phyloP scores from a whole-genome alignment of 2,888 invertebrate genomes.

The Branchipolynoe longqiensis region DNA sequence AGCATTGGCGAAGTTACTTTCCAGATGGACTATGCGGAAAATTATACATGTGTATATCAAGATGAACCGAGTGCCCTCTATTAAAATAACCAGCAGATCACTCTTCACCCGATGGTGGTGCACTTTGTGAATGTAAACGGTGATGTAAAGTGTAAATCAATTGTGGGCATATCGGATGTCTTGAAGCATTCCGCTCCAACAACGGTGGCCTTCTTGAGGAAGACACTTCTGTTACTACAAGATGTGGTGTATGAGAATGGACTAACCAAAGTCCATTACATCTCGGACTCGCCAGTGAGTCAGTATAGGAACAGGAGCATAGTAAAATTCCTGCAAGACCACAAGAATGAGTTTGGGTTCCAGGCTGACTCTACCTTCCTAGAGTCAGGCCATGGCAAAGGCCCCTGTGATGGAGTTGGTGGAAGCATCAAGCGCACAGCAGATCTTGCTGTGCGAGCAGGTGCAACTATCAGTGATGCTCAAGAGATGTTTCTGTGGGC shows the following conservation, averaged over 20 bases:
- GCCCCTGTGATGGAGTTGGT: conserved; percentile 39
- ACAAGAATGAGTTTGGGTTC: background rate
- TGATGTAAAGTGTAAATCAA: background rate
- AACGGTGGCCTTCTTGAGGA: conserved; percentile 6
- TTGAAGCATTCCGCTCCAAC: background rate
- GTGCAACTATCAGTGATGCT: background rate
- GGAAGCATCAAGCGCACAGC: background rate
- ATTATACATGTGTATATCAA: conserved; percentile 63
- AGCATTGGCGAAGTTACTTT: background rate
- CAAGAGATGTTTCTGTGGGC: too few relatives aligned
- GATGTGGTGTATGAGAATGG: background rate
- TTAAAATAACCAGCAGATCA: conserved; percentile 63
- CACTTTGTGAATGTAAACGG: conserved; percentile 53
- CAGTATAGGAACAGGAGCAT: conserved; percentile 12
- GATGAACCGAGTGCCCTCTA: conserved; percentile 64
- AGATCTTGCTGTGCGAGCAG: background rate
- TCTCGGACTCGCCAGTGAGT: background rate
- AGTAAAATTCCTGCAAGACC: background rate
- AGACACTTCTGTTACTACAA: background rate
- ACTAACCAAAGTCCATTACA: background rate
- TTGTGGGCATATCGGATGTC: background rate
- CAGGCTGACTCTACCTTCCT: background rate
- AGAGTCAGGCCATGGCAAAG: conserved; percentile 22
- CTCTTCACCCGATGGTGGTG: conserved; percentile 67
- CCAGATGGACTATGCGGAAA: conserved; percentile 85